A percentile compares a stretch with the other conserved stretches of the same genome.
Conservation (phyloP, 1,140 invertebrate genomes). For the Pentalonia nigronervosa region DNA sequence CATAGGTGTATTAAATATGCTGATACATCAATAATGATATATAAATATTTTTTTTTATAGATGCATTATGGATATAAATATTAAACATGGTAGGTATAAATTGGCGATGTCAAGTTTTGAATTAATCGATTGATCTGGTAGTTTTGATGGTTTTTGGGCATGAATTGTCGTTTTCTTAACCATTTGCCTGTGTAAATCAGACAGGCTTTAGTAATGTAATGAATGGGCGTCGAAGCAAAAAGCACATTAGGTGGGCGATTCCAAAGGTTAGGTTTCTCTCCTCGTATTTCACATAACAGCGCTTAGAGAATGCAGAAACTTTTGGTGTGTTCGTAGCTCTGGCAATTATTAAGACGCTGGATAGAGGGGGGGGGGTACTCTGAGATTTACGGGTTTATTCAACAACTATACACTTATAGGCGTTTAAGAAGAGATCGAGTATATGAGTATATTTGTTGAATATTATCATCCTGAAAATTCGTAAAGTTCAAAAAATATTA, state of each 20-base stretch:
- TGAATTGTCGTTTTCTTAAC: not conserved
- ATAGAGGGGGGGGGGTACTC: not conserved
- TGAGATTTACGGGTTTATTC: conserved; percentile 34
- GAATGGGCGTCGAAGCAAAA: conserved; percentile 31
- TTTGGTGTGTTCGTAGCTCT: not conserved
- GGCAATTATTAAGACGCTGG: conserved; percentile 30
- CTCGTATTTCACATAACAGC: conserved; percentile 28
- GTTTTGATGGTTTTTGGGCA: not conserved
- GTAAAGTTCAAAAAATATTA: not conserved
- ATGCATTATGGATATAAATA: not conserved
- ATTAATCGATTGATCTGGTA: conserved; percentile 2
- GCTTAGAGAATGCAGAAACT: conserved; percentile 6
- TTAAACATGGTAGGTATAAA: not conserved
- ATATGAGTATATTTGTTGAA: conserved; percentile 23
- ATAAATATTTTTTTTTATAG: not conserved
- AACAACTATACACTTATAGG: not conserved
- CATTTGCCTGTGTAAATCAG: not conserved
- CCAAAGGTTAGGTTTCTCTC: not conserved
- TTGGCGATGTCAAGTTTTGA: not conserved
- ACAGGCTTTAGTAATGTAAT: not conserved
- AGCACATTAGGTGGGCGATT: conserved; percentile 33
- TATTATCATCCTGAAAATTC: not conserved
- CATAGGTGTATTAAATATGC: not conserved
- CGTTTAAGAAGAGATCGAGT: not conserved
- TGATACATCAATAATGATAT: not conserved